Base-by-base conservation (phyloP, 2,797 vertebrate species). In the Microctenopoma steveboyesi region DNA sequence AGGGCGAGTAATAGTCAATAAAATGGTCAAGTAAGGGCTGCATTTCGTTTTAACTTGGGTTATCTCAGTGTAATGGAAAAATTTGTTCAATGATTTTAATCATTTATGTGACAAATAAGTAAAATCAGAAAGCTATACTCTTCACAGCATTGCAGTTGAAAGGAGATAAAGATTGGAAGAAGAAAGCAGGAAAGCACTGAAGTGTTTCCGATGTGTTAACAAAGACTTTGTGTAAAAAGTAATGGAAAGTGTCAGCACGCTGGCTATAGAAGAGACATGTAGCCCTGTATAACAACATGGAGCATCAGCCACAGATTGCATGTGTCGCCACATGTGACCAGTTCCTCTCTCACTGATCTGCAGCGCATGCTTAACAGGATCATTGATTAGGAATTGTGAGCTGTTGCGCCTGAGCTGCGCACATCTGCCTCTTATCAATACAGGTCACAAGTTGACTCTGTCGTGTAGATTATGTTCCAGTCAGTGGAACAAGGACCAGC, bases 321-420 rank as follows among this genome's bases (percentile, higher is more conserved):
- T 40, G 42, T 53, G 72, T 68, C 59, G 43, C 27, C 28, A 37
- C 65, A 55, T 69, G 60, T 54, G 69, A 55, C 30, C 59, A 70
- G 81, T 90, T 79, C 74, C 72, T 54, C 69, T 64, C 27, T 64
- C 66, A 84, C 75, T 78, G 86, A 90, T 85, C 66, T 42, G 46
- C 47, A 54, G 54, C 58, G 68, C 35, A 3, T 47, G 46, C 55
- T 85, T 68, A 86, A 87, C 81, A 86, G 57, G 49, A 50, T 12
- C 82, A 92, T 88, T 78, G 87, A 92, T 90, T 81, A 72, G 57
- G 61, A 81, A 86, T 85, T 81, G 81, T 85, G 74, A 83, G 61
- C 71, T 67, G 70, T 64, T 79, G 69, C 57, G 74, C 48, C 55
- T 57, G 66, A 81, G 74, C 69, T 69, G 53, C 75, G 74, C 71